Evolutionary conservation across 2,113 vertebrate species (phyloP).

Genomic region (Cryptotis parvus): DNA sequence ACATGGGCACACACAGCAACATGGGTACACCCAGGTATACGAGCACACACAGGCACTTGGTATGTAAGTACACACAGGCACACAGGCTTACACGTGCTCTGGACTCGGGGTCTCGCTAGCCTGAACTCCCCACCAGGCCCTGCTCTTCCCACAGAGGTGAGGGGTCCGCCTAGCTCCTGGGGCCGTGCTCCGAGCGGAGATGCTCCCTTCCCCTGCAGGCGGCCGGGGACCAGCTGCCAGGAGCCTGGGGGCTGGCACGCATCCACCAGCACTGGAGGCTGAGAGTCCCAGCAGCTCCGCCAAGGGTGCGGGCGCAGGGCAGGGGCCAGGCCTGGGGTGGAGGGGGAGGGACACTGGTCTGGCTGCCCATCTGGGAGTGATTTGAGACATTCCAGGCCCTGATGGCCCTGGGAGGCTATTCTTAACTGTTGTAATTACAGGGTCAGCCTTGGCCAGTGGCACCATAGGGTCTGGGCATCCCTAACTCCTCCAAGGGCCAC

Average conservation of each 20-base stretch:
- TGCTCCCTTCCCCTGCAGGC: background rate
- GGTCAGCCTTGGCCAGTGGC: constrained; percentile 67
- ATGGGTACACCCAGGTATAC: no score
- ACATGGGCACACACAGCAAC: no score
- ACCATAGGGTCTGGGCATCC: constrained; percentile 68
- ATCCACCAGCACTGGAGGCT: background rate
- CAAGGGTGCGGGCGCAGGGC: constrained; percentile 29
- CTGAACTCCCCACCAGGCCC: background rate
- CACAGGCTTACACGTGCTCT: no score
- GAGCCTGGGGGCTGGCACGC: background rate
- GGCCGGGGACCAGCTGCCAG: background rate
- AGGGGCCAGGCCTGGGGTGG: constrained; percentile 17
- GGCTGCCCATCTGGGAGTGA: constrained; percentile 84
- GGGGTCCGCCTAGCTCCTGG: no score
- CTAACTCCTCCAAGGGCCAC: constrained; percentile 67
- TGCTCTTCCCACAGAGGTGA: no score
- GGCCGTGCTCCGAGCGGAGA: no score
- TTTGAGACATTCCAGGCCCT: constrained; percentile 76
- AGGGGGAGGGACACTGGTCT: constrained; percentile 13
- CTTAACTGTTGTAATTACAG: constrained; percentile 83
- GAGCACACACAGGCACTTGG: no score
- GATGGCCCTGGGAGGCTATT: constrained; percentile 76
- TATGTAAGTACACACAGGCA: no score
- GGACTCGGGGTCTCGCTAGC: no score
- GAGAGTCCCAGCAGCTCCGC: constrained; percentile 37